Evolutionary conservation across 2,888 invertebrate species (phyloP).

Genomic region (Tipula vernalis): DNA sequence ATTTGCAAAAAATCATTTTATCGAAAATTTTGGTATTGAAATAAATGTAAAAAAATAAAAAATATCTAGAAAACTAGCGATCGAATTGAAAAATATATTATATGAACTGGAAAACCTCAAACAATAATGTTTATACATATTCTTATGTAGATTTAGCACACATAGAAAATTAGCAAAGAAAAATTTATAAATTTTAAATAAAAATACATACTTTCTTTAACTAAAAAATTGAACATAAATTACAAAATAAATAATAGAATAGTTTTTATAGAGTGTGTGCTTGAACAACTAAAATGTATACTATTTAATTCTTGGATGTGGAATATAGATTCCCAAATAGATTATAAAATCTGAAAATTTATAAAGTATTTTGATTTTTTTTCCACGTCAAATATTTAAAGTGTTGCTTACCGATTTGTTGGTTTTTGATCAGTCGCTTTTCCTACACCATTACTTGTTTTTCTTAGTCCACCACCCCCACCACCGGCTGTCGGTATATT

Average conservation of each 20-base stretch:
- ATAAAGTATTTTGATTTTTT: neutral
- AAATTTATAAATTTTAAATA: neutral
- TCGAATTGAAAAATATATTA: neutral
- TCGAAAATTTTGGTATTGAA: too few species aligned
- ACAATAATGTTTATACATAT: neutral
- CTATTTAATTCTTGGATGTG: neutral
- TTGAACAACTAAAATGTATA: neutral
- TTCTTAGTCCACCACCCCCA: neutral
- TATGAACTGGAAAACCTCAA: neutral
- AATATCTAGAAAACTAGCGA: neutral
- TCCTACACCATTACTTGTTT: conserved; percentile 24
- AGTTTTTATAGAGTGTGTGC: neutral
- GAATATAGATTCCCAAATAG: neutral
- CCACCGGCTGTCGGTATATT: conserved; percentile 14
- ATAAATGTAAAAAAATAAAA: too few species aligned
- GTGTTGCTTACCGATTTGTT: conserved; percentile 14
- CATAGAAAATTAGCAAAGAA: neutral
- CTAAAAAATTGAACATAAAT: neutral
- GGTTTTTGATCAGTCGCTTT: conserved; percentile 17
- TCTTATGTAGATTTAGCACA: neutral
- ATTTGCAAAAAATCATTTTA: too few species aligned
- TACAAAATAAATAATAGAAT: conserved; percentile 4
- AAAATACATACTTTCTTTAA: neutral
- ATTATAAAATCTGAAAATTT: conserved; percentile 1
- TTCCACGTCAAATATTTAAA: neutral